These are phyloP conservation scores for Perizoma flavofasciatum DNA, from an alignment of 2,888 invertebrate genomes.

Conservation along the genomic window DNA sequence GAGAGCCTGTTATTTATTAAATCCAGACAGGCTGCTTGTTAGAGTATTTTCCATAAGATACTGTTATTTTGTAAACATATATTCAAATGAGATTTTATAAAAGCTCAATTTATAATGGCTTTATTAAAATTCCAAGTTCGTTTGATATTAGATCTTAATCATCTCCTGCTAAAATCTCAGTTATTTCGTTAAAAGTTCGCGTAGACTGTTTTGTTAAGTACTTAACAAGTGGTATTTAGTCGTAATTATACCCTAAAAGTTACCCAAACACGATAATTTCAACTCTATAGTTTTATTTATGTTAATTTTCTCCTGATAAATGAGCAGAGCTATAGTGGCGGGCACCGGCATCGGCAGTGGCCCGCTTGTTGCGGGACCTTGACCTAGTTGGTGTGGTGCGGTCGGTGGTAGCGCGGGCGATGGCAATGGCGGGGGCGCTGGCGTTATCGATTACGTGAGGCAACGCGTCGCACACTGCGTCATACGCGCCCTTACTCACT, in stretches of 20 bases:
- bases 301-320: not conserved
- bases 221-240: no score
- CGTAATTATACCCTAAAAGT: no score
- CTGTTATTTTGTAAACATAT: no score
- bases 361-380: constrained; percentile 78
- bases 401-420: constrained; percentile 54
- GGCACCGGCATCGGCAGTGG: constrained; percentile 45
- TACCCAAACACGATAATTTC: no score
- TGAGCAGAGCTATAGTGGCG: not conserved
- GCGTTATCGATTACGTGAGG: constrained; percentile 75
- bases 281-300: not conserved
- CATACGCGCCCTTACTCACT: constrained; percentile 72
- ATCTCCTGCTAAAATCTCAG: not conserved
- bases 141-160: not conserved
- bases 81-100: no score
- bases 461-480: constrained; percentile 75
- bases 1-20: constrained; percentile 12
- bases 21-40: not conserved
- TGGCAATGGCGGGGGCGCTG: constrained; percentile 45
- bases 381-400: constrained; percentile 74
- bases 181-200: not conserved
- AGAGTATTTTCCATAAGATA: no score
- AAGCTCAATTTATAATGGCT: no score
- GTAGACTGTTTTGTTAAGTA: not conserved
- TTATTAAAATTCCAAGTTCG: no score